Conservation (phyloP, 1,140 invertebrate species). For the Copidosoma floridanum region DNA sequence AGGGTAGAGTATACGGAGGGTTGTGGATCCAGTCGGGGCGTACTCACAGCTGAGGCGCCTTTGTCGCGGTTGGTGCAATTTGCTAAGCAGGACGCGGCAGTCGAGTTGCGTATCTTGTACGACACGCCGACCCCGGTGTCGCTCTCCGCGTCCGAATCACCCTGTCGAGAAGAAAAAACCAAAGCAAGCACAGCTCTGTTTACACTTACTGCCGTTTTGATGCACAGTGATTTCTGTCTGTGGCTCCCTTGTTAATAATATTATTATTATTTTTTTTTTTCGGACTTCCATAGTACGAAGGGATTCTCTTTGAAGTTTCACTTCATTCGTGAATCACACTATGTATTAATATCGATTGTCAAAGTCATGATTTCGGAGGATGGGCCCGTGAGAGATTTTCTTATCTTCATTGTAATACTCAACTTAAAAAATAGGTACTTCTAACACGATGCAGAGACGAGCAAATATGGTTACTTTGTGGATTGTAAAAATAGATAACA, state of each 20-base stretch:
- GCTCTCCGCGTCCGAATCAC: conserved; percentile 54
- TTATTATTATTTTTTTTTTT: neutral
- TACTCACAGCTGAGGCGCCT: conserved; percentile 55
- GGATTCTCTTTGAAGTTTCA: no score
- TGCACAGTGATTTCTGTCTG: no score
- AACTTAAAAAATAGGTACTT: no score
- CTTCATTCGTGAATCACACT: no score
- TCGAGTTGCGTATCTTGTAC: conserved; percentile 54
- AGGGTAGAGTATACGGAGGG: neutral
- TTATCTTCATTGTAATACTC: no score
- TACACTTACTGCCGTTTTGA: conserved; percentile 48
- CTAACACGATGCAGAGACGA: conserved; percentile 36
- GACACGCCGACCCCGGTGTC: conserved; percentile 53
- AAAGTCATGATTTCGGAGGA: no score
- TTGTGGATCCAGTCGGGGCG: conserved; percentile 30
- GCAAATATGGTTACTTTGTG: neutral
- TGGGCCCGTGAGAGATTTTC: no score
- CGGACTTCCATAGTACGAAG: neutral
- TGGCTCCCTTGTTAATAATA: neutral
- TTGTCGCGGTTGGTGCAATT: conserved; percentile 54
- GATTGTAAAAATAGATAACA: conserved; percentile 1
- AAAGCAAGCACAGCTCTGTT: conserved; percentile 46
- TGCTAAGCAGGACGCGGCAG: conserved; percentile 54
- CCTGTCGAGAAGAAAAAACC: conserved; percentile 48
- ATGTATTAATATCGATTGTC: no score